Evolutionary conservation across 2,888 invertebrate genomes (phyloP).

Genomic region (Heliconius ismenius): DNA sequence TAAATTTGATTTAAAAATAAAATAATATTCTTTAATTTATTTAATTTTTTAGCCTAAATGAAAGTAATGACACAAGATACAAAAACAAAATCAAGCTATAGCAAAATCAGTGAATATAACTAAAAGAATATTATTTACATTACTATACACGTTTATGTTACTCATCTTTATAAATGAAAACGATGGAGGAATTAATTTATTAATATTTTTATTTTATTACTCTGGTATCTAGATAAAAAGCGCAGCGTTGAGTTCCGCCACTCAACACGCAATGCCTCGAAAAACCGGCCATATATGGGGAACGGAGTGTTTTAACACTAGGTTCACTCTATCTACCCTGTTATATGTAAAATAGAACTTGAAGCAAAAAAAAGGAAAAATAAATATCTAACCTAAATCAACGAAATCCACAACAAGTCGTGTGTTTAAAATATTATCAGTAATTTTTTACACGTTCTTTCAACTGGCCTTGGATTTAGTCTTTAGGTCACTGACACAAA

Average conservation of each 20-base stretch:
- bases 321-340: not conserved
- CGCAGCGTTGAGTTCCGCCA: not conserved
- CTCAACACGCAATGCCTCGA: not conserved
- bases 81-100: too few relatives aligned
- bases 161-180: too few relatives aligned
- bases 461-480: not conserved
- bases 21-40: too few relatives aligned
- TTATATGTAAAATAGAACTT: not conserved
- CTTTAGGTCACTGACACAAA: constrained; percentile 12
- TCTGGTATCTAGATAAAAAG: too few relatives aligned
- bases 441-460: not conserved
- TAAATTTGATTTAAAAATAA: too few relatives aligned
- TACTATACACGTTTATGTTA: too few relatives aligned
- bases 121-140: too few relatives aligned
- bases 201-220: not conserved
- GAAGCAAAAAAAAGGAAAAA: not conserved
- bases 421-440: not conserved
- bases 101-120: too few relatives aligned
- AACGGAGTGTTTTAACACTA: not conserved
- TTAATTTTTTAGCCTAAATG: too few relatives aligned
- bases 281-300: not conserved
- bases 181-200: too few relatives aligned
- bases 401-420: not conserved
- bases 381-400: not conserved
- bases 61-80: too few relatives aligned